A percentile compares a stretch with the other conserved stretches of the same genome.
phyloP scores from a whole-genome alignment of 2,113 vertebrate genomes.

The Alexandromys fortis region DNA sequence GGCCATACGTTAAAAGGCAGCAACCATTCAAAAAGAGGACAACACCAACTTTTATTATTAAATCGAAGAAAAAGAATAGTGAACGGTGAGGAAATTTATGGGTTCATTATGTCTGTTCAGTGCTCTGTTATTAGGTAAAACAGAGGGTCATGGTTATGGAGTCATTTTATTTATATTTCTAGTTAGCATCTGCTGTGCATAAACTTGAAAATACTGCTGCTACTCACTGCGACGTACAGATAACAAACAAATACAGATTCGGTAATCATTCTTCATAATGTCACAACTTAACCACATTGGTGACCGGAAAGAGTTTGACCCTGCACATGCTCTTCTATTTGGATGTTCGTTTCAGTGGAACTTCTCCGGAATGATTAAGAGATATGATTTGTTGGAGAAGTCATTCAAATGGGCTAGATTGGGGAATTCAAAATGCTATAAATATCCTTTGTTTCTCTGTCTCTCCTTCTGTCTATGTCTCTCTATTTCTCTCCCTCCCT shows the following conservation, averaged over 20 bases:
- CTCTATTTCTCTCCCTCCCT: no score
- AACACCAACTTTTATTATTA: background rate
- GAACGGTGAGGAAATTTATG: background rate
- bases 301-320: background rate
- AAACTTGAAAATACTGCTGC: background rate
- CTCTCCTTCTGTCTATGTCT: background rate
- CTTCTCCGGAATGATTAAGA: background rate
- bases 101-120: background rate
- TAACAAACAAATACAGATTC: background rate
- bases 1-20: no score
- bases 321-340: background rate
- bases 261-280: background rate
- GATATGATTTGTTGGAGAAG: background rate
- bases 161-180: background rate
- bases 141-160: background rate
- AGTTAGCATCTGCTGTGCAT: background rate
- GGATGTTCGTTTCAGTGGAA: no score
- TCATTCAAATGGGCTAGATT: background rate
- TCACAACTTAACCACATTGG: no score
- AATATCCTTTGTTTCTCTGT: no score
- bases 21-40: no score
- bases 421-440: background rate
- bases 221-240: background rate
- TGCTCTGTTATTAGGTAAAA: background rate
- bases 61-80: background rate